Conservation (phyloP, 2,888 invertebrate species). For the Agrochola macilenta region DNA sequence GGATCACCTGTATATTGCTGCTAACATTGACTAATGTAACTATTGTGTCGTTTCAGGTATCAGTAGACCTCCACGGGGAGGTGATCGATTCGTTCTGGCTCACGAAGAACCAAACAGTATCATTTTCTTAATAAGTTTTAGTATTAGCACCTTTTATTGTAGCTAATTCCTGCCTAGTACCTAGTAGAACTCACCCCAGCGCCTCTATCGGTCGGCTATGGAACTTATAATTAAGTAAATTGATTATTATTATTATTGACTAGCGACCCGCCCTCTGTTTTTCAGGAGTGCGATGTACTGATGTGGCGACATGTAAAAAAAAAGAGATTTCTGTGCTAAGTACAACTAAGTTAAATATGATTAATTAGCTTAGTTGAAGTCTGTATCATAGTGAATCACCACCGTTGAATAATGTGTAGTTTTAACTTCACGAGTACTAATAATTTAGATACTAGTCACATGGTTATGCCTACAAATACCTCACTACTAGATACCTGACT, state of each 20-base stretch:
- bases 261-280: neutral
- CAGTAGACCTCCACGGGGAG: conserved; percentile 93
- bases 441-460: neutral
- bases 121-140: neutral
- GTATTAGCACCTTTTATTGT: neutral
- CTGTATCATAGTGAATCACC: neutral
- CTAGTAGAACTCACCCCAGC: neutral
- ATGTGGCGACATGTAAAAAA: neutral
- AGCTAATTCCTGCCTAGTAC: neutral
- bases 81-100: conserved; percentile 91
- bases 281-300: neutral
- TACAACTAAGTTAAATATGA: neutral
- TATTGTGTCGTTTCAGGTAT: conserved; percentile 86
- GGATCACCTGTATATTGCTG: no score
- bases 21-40: neutral
- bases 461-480: neutral
- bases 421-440: neutral
- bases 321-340: neutral
- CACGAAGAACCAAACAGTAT: conserved; percentile 69
- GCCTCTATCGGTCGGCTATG: neutral
- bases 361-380: neutral
- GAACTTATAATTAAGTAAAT: conserved; percentile 3
- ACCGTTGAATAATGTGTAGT: neutral
- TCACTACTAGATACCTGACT: conserved; percentile 13
- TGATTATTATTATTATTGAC: neutral